Percentiles rank a stretch among this genome's conserved stretches.
Conservation (phyloP, 2,888 invertebrate genomes). For the Ferrisia virgata region DNA sequence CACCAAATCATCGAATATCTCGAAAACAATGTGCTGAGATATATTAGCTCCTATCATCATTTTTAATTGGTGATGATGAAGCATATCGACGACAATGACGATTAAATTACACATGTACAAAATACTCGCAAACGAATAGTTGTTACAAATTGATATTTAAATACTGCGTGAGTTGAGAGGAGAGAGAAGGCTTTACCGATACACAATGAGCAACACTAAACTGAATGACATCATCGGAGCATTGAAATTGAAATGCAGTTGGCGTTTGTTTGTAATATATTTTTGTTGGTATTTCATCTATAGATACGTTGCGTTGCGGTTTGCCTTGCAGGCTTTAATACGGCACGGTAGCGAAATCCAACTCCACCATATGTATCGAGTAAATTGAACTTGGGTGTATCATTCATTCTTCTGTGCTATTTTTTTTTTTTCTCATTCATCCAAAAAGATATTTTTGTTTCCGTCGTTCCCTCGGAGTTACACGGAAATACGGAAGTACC, state of each 20-base stretch:
- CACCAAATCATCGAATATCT: background rate
- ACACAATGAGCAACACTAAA: background rate
- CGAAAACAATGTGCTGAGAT: background rate
- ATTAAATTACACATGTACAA: background rate
- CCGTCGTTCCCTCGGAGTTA: background rate
- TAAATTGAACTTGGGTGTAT: background rate
- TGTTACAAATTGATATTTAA: background rate
- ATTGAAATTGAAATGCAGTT: background rate
- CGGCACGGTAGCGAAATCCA: background rate
- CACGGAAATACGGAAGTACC: too few species aligned
- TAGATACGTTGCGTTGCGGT: background rate
- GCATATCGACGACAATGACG: background rate
- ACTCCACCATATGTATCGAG: background rate
- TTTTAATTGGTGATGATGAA: background rate
- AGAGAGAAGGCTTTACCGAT: background rate
- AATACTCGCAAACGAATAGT: background rate
- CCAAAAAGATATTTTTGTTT: background rate
- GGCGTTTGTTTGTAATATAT: background rate
- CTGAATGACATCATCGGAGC: background rate
- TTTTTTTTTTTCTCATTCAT: background rate
- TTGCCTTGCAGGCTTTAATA: background rate
- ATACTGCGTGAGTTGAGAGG: background rate
- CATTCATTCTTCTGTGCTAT: background rate
- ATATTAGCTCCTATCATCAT: background rate
- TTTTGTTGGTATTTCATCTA: background rate